Evolutionary conservation across 2,113 vertebrate genomes (phyloP), one percentile per base, ranked within the genome.

Genomic region (Hypocryptadius cinnamomeus): DNA sequence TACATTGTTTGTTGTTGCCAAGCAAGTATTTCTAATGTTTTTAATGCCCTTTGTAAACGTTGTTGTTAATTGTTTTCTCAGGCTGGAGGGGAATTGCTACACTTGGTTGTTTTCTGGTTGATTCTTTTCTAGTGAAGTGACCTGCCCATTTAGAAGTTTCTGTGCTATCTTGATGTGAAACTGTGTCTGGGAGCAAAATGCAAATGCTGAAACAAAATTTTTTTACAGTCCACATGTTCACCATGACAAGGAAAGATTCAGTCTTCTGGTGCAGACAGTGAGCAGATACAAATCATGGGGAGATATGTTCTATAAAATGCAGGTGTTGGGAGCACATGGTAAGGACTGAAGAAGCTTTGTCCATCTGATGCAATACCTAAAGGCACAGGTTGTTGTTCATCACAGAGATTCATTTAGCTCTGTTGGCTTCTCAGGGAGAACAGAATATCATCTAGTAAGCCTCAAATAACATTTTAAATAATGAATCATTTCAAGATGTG

Each of bases 401-500:
- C 44, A 8, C 10, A 4, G 19, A n/a, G 50, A 77, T 85, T 83
- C 4, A 15, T 78, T 81, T 78, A 56, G 33, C 57, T 82, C 3
- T 73, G 1, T 47, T 47, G 57, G 40, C 18, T 57, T 89, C 72
- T 88, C 40, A 84, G 25, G 71, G 51, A 56, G 69, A 71, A 20
- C 7, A 71, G 80, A 83, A 13, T 68, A 79, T 56, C 13, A 57
- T 39, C 40, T 51, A 60, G 57, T 47, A 68, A 71, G n/a, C 35
- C 56, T 90, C 57, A 71, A 71, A 68, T 56, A 80, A 61, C 68
- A 37, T 25, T 68, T 33, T 88, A 80, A 83, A 73, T 86, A 92
- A 60, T 54, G 33, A 79, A 74, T 88, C 1, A 48, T 48, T 93
- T 74, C 17, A 68, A 44, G 79, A 86, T 63, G 56, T 45, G 50